Evolutionary conservation across 2,797 vertebrate genomes (phyloP), one percentile per base, ranked within the genome.

Genomic region (Sebastes ruberrimus): DNA sequence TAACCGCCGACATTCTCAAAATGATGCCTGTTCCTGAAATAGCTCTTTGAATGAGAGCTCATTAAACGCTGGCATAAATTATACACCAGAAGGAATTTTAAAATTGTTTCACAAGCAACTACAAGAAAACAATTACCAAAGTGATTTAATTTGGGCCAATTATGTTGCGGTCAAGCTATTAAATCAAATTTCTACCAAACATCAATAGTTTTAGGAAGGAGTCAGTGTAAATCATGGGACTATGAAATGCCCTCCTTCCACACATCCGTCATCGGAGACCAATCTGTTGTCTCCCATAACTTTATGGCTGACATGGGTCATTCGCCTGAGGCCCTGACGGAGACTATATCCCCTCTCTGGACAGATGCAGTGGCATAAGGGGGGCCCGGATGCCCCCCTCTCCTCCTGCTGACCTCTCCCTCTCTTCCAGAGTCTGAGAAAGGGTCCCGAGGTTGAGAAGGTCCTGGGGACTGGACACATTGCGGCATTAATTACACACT

Each of bases 401-500:
- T 86, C 83, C 87, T 88, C 71, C 76, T 77, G 74, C 90, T 95
- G 93, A 95, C 93, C 93, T 87, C 91, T 87, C 89, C 62, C 72
- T 90, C 86, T 91, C 88, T 86, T 88, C 88, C 88, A 93, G 87
- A 92, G 86, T 94, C 90, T 93, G 93, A 93, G 93, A 93, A 94
- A 91, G 87, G 88, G 86, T 94, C 95, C 94, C 90, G 86, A 77
- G 92, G 95, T 94, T 95, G 95, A 94, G 96, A 96, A 92, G 96
- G 96, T 93, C 96, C 93, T 94, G 93, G 94, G 96, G 96, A 94
- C 97, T 97, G 96, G 96, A 96, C 96, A 97, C 96, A 94, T 96
- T 95, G 95, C 95, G 91, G 83, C 96, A 96, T 97, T 97, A 98
- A 99, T 99, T 98, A 99, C 97, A 98, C 94, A 97, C 96, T 97